Percentiles rank a stretch among this genome's conserved stretches.
phyloP scores from a whole-genome alignment of 2,888 invertebrate genomes.

The Papilio gigon region DNA sequence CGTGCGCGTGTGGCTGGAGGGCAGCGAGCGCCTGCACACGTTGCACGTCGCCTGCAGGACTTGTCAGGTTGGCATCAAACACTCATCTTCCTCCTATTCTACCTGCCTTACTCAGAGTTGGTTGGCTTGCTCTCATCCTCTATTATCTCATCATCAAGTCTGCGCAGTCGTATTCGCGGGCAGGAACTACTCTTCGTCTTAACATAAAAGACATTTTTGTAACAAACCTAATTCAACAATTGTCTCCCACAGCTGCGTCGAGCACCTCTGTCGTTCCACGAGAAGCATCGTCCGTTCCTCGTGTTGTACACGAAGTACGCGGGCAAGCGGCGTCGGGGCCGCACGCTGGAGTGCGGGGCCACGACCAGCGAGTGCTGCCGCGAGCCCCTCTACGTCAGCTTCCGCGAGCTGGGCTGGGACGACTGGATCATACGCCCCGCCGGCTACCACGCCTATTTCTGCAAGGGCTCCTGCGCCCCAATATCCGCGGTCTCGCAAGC shows the following conservation, averaged over 20 bases:
- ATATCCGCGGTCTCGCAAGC: slow-evolving; percentile 86
- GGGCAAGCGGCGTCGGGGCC: slow-evolving; percentile 83
- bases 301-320: slow-evolving; percentile 90
- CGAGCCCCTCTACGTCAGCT: slow-evolving; percentile 91
- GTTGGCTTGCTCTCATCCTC: no score
- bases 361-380: slow-evolving; percentile 89
- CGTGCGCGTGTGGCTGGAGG: slow-evolving; percentile 89
- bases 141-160: no score
- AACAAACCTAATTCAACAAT: no score
- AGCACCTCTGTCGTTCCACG: slow-evolving; percentile 87
- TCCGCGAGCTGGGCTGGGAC: slow-evolving; percentile 93
- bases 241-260: slow-evolving; percentile 73
- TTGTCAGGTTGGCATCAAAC: slow-evolving; percentile 80
- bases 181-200: no score
- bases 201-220: no score
- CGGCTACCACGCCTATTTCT: slow-evolving; percentile 94
- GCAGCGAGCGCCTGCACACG: slow-evolving; percentile 85
- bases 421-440: slow-evolving; percentile 93
- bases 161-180: no score
- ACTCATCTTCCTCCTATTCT: no score
- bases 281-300: slow-evolving; percentile 88
- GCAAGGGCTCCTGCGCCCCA: slow-evolving; percentile 90
- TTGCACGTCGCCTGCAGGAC: slow-evolving; percentile 90
- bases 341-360: slow-evolving; percentile 87
- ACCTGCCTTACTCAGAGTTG: no score